Evolutionary conservation across 2,113 vertebrate species (phyloP).

Genomic region (Genyomyrus donnyi): DNA sequence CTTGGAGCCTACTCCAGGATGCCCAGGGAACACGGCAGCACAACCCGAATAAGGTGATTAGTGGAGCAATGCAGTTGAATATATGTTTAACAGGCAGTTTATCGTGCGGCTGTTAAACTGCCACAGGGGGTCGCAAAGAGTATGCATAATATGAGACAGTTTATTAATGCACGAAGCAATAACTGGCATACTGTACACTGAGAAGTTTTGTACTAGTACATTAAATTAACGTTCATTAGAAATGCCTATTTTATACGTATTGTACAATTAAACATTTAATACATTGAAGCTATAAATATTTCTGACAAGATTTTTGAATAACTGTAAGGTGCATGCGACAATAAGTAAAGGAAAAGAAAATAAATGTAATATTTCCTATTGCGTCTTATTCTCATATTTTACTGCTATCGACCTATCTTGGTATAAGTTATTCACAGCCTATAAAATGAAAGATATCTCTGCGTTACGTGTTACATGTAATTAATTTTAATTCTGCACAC

Average conservation of each 20-base stretch:
- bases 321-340: neutral
- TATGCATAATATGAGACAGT: neutral
- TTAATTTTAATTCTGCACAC: neutral
- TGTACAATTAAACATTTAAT: neutral
- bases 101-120: neutral
- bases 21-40: neutral
- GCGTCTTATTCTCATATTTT: neutral
- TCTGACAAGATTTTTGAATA: neutral
- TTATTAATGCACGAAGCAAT: neutral
- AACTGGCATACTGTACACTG: neutral
- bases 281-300: neutral
- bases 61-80: neutral
- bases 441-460: neutral
- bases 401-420: neutral
- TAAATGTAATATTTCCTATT: neutral
- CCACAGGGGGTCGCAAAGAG: neutral
- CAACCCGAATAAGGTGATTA: neutral
- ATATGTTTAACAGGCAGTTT: neutral
- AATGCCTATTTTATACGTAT: neutral
- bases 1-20: neutral
- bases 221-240: neutral
- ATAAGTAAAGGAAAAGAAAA: neutral
- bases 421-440: neutral
- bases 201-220: neutral
- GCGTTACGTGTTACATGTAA: neutral